phyloP scores from a whole-genome alignment of 1,140 invertebrate genomes.

The Cydia strobilella region DNA sequence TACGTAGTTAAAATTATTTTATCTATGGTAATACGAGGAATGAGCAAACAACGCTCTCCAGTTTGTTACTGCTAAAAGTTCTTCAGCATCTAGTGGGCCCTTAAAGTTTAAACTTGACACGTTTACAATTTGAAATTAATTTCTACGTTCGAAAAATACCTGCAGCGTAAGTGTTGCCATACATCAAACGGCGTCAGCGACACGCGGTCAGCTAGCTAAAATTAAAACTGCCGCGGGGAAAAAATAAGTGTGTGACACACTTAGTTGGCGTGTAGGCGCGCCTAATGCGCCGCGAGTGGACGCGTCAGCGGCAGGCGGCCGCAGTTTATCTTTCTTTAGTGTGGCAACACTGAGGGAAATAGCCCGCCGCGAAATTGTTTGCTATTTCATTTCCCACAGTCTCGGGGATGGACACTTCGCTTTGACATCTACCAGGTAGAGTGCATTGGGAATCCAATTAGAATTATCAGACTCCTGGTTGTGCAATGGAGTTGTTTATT shows the following conservation, averaged over 20 bases:
- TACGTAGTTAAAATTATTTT: slow-evolving; percentile 57
- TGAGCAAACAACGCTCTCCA: slow-evolving; percentile 58
- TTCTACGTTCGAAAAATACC: slow-evolving; percentile 43
- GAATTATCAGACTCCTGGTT: neutral
- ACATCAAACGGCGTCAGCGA: slow-evolving; percentile 62
- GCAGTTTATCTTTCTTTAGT: slow-evolving; percentile 74
- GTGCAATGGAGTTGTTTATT: neutral
- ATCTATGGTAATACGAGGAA: slow-evolving; percentile 54
- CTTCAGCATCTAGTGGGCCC: slow-evolving; percentile 40
- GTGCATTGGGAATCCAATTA: slow-evolving; percentile 15
- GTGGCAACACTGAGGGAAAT: slow-evolving; percentile 67
- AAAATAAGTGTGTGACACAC: slow-evolving; percentile 69
- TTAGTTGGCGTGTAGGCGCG: slow-evolving; percentile 68
- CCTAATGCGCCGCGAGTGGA: slow-evolving; percentile 69
- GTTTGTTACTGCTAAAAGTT: slow-evolving; percentile 46
- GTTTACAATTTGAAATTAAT: slow-evolving; percentile 33
- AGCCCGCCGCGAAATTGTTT: slow-evolving; percentile 62
- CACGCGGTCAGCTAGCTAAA: slow-evolving; percentile 67
- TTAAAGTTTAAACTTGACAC: slow-evolving; percentile 22
- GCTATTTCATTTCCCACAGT: slow-evolving; percentile 60
- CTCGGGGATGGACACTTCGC: slow-evolving; percentile 33
- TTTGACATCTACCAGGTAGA: slow-evolving; percentile 6
- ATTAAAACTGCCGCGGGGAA: slow-evolving; percentile 72
- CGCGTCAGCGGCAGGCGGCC: slow-evolving; percentile 67
- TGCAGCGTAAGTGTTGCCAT: slow-evolving; percentile 55